These are phyloP conservation scores for Venusia cambrica DNA, from an alignment of 2,888 invertebrate genomes.

Conservation along the genomic window DNA sequence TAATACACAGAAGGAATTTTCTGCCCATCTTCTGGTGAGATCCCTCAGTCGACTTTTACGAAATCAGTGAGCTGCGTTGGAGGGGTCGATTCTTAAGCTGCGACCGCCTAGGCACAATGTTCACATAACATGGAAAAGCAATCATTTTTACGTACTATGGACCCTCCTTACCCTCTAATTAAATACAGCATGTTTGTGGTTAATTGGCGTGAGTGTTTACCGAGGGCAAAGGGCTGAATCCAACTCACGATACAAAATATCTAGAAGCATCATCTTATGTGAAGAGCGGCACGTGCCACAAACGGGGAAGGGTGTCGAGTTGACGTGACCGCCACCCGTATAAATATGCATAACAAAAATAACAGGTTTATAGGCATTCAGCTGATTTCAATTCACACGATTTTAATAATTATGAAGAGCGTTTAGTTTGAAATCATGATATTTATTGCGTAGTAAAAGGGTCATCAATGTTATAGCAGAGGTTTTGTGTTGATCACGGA, in stretches of 20 bases:
- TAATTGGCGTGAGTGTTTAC: slow-evolving; percentile 44
- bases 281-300: slow-evolving; percentile 45
- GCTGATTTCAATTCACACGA: slow-evolving; percentile 46
- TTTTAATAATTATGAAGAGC: slow-evolving; percentile 47
- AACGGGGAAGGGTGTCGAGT: slow-evolving; percentile 49
- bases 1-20: no score
- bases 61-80: no score
- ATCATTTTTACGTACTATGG: slow-evolving; percentile 10
- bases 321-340: slow-evolving; percentile 37
- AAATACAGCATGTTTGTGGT: slow-evolving; percentile 46
- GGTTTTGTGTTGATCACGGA: no score
- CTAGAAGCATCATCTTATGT: slow-evolving; percentile 40
- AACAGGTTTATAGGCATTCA: slow-evolving; percentile 37
- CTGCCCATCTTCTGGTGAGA: no score
- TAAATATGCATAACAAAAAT: slow-evolving; percentile 47
- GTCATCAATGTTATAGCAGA: no score
- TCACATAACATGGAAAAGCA: slow-evolving; percentile 1
- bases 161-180: slow-evolving; percentile 42
- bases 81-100: no score
- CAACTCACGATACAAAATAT: slow-evolving; percentile 30
- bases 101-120: no score
- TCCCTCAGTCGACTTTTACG: no score
- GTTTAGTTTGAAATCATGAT: no score
- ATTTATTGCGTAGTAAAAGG: no score
- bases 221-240: slow-evolving; percentile 31